Evolutionary conservation across 2,113 vertebrate species (phyloP), one percentile per base, ranked within the genome.

Genomic region (Festucalex cinctus): DNA sequence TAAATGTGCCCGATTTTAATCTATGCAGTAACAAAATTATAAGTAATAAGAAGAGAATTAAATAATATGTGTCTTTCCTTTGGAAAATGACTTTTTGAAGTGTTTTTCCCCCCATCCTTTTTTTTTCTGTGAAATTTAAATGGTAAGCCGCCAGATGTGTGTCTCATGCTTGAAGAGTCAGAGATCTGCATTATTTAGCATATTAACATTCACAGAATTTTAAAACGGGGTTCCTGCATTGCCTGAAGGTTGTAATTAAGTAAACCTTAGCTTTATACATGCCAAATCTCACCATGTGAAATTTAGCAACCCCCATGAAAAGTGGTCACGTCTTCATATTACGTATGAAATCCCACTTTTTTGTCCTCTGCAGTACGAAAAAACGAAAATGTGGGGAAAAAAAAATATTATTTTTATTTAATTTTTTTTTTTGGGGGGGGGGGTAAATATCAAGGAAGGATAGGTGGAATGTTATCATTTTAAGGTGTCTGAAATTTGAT

Each of bases 161-260:
- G 95, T 98, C 97, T 98, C 94, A 98, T 96, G 97, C 95, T 98
- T 97, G 95, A 97, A 95, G 96, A 97, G 95, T 94, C 88, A 90
- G 94, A 94, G 95, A 95, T 97, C 95, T 99, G 97, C 97, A 99
- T 99, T 99, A 99, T 99, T 99, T 98, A 99, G 97, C 96, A 99
- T 98, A 99, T 98, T 98, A 98, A 99, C 96, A 98, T 96, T 98
- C 95, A 94, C 94, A 97, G 96, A 98, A 98, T 99, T 98, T 98
- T 98, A 94, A 96, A 98, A 98, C 96, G 95, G 95, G 94, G 91
- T 88, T 95, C 94, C 93, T 96, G 94, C 94, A 91, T 97, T 93
- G 96, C 97, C 97, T 95, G 87, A 84, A 98, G 97, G 94, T 95
- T 99, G 95, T 95, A 98, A 99, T 99, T 99, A 99, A 99, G 95